Evolutionary conservation across 2,797 vertebrate genomes (phyloP).

Genomic region (Amniataba percoides): DNA sequence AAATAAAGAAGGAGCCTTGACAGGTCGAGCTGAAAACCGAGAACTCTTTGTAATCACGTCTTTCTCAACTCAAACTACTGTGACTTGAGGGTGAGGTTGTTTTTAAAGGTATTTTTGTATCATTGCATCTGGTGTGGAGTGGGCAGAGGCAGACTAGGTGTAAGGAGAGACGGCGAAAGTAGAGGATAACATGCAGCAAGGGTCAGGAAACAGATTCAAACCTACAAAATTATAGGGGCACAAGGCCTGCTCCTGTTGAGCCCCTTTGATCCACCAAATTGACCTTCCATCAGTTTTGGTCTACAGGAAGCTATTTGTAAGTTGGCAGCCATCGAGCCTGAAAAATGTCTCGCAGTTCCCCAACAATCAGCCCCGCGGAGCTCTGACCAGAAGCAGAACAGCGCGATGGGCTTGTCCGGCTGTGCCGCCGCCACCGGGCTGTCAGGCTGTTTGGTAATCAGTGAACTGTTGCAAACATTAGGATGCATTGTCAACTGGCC

Average conservation of each 20-base stretch:
- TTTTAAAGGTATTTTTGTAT: slow-evolving; percentile 3
- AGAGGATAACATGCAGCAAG: slow-evolving; percentile 44
- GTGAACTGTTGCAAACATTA: slow-evolving; percentile 68
- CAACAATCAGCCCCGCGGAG: slow-evolving; percentile 64
- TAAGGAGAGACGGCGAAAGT: slow-evolving; percentile 13
- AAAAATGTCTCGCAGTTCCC: slow-evolving; percentile 65
- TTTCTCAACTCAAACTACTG: slow-evolving; percentile 9
- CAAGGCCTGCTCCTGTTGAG: slow-evolving; percentile 41
- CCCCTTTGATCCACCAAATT: slow-evolving; percentile 67
- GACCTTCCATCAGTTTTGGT: slow-evolving; percentile 68
- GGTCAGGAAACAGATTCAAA: slow-evolving; percentile 61
- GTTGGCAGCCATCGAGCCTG: slow-evolving; percentile 65
- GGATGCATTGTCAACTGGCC: slow-evolving; percentile 61
- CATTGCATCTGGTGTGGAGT: background rate
- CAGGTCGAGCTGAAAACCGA: slow-evolving; percentile 6
- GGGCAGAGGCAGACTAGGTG: slow-evolving; percentile 12
- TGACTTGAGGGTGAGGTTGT: background rate
- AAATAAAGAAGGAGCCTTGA: slow-evolving; percentile 10
- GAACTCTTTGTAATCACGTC: background rate
- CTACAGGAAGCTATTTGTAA: slow-evolving; percentile 71
- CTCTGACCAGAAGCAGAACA: slow-evolving; percentile 54
- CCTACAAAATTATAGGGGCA: slow-evolving; percentile 60
- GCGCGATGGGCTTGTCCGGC: slow-evolving; percentile 53
- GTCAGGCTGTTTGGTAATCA: slow-evolving; percentile 67
- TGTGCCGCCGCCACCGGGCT: slow-evolving; percentile 55